Conservation (phyloP, 2,113 vertebrate genomes). For the Lamprologus speciosus region DNA sequence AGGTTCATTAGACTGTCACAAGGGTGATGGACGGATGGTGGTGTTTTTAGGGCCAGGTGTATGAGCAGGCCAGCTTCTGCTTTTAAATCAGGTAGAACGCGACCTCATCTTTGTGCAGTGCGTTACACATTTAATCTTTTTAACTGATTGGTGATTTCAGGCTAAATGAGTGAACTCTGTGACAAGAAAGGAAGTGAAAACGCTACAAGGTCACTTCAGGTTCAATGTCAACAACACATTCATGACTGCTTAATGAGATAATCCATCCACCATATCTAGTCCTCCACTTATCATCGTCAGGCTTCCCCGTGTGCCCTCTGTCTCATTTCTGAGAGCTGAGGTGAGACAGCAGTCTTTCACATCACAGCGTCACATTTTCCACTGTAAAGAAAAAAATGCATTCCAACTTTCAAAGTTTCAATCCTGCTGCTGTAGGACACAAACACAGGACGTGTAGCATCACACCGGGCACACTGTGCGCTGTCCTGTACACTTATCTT, state of each 20-base stretch:
- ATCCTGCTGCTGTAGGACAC: neutral
- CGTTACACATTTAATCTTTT: neutral
- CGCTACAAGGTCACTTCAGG: neutral
- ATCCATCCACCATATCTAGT: neutral
- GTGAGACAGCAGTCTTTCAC: neutral
- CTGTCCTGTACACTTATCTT: neutral
- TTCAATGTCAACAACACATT: neutral
- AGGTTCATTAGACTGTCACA: conserved; percentile 65
- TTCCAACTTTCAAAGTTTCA: neutral
- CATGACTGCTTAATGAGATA: neutral
- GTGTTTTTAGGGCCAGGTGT: conserved; percentile 1
- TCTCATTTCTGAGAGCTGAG: neutral
- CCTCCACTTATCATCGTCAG: neutral
- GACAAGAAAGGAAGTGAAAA: neutral
- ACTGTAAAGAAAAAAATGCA: neutral
- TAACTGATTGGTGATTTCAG: neutral
- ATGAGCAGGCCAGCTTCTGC: neutral
- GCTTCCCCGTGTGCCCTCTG: neutral
- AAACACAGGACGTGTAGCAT: neutral
- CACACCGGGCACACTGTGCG: neutral
- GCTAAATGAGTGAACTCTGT: neutral
- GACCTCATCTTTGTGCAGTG: neutral
- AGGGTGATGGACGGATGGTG: conserved; percentile 13
- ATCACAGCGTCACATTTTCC: neutral
- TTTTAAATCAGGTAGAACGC: neutral